Base-by-base conservation (phyloP, 2,888 invertebrate genomes). In the Tethea ocularis region DNA sequence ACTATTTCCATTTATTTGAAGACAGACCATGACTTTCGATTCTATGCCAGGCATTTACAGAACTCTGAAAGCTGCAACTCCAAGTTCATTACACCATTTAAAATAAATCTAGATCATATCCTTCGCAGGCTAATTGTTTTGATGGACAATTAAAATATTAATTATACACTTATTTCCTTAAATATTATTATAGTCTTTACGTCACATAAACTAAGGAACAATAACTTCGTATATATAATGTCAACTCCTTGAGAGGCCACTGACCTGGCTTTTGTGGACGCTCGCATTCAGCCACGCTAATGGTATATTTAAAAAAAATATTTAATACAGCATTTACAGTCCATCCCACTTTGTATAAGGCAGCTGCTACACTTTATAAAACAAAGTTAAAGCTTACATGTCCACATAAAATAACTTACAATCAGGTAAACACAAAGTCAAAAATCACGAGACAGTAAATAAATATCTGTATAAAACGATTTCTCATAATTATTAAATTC, bases 121-220 rank as follows among this genome's bases (percentile, higher is more conserved):
- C 20, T 33, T 13, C 5, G 36, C 33, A 33, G 13, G 33, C 33
- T 13, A 20, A 8, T 33, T 36, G 10, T 29, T 52, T 7, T 20
- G 29, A 36, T 54, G 15, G 54, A 36, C 36, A 33, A 26, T 17
- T 3, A 29, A 38, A 36, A 54, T 22, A 33, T 15, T 33, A 17
- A 22, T 54, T 54, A n/a, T n/a, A 20, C 58, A 58, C 61, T 60
- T 72, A 68, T 56, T 61, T 11, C 24, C 59, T 56, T 72, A 69
- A 46, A 58, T 57, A n/a, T n/a, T n/a, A n/a, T n/a, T n/a, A 57
- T 56, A 64, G 52, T 36, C 36, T 57, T 56, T 17, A 58, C 60
- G 60, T 57, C 41, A 57, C 52, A 56, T 41, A 61, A 69, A 55
- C 52, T 62, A 69, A 33, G 52, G 52, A 62, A 52, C 61, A 63